Percentiles rank a stretch among this genome's conserved stretches.
phyloP scores from a whole-genome alignment of 2,113 vertebrate species.

The Colaptes auratus region DNA sequence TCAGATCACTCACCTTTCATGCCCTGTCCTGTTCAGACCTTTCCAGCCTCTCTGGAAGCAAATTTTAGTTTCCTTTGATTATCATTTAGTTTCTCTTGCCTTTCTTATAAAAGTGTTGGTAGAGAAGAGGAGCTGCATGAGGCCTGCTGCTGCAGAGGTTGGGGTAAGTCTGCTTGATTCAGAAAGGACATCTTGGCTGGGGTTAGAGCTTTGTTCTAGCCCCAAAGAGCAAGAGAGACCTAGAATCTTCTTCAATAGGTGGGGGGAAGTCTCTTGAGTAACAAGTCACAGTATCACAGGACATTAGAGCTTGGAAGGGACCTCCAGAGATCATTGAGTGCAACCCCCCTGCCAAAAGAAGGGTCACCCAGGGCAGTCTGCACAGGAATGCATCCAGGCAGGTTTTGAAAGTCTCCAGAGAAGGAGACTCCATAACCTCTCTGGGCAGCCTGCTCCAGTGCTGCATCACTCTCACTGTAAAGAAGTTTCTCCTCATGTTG shows the following conservation, averaged over 20 bases:
- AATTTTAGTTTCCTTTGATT: neutral
- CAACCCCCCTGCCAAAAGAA: too few relatives aligned
- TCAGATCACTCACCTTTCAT: neutral
- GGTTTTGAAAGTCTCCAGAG: too few relatives aligned
- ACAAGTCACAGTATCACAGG: neutral
- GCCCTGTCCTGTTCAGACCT: neutral
- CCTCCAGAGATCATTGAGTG: too few relatives aligned
- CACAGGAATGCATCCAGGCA: too few relatives aligned
- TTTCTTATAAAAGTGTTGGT: neutral
- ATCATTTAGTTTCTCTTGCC: neutral
- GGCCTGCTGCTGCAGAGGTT: neutral
- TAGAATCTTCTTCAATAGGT: neutral
- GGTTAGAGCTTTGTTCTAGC: neutral
- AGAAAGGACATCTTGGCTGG: neutral
- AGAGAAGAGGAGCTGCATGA: neutral
- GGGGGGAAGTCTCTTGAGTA: rapidly evolving
- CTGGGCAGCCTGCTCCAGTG: too few relatives aligned
- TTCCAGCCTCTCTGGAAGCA: neutral
- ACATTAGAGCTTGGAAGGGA: too few relatives aligned
- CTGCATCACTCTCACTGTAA: too few relatives aligned
- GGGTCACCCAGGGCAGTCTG: too few relatives aligned
- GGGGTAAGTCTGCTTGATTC: neutral
- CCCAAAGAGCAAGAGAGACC: neutral
- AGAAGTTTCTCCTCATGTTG: too few relatives aligned
- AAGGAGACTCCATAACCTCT: too few relatives aligned